Base-by-base conservation (phyloP, 2,888 invertebrate genomes). In the Rhogogaster chlorosoma region DNA sequence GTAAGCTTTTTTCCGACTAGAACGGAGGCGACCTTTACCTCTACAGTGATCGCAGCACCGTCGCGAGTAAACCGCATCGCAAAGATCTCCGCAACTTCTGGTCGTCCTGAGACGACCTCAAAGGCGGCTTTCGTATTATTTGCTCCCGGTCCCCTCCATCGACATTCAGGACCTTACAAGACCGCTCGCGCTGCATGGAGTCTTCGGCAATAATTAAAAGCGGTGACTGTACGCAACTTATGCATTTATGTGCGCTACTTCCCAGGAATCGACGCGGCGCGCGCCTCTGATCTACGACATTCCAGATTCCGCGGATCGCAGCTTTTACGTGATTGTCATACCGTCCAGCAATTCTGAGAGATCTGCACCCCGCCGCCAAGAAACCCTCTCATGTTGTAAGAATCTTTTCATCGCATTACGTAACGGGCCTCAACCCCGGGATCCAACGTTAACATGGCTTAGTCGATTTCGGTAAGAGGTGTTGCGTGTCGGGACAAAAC, bases 271-370 rank as follows among this genome's bases (percentile, higher is more conserved):
- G 85, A 86, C 83, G 86, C 87, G 87, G 87, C 85, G 75, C n/a
- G 38, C 36, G 85, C 38, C 75, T 83, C 73, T 85, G 85, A 85
- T 85, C 86, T 86, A 86, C 84, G 84, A 75, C 84, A 84, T 85
- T 84, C 85, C 83, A 38, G 67, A 70, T 83, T 83, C 84, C 57
- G 29, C 85, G 86, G 70, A 86, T 84, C 85, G 78, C 75, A 64
- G 87, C 87, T 67, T 88, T 87, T 87, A 88, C 88, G 88, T 88
- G 88, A 87, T 87, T 87, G 88, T 88, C 87, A 87, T 88, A 87
- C 88, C 86, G 45, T 78, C 45, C 77, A 49, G 36, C 15, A 15
- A 45, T 64, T 70, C 83, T 83, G 18, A 45, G 18, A 45, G 42
- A 29, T 83, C 29, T 18, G 38, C 82, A 82, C 83, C 83, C 83